Percentiles rank a stretch among this genome's conserved stretches.
phyloP scores from a whole-genome alignment of 2,888 invertebrate genomes.

The Pandemis heparana region DNA sequence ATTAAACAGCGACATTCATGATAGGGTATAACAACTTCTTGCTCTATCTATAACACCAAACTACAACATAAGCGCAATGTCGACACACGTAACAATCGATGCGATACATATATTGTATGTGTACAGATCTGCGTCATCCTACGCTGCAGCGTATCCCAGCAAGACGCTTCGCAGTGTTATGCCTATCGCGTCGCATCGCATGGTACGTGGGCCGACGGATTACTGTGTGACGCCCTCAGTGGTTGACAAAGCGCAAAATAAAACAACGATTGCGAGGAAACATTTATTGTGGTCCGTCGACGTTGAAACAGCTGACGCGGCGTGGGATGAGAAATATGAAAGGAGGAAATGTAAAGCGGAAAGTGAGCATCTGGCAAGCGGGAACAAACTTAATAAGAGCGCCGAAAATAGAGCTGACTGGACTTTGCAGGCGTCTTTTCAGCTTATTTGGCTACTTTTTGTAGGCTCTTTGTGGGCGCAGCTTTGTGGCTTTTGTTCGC shows the following conservation, averaged over 20 bases:
- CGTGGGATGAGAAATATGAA: conserved; percentile 64
- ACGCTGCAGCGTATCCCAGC: background rate
- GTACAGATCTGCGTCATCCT: background rate
- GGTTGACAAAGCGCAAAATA: conserved; percentile 74
- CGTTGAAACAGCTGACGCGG: conserved; percentile 62
- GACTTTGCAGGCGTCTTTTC: conserved; percentile 55
- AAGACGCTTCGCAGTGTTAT: background rate
- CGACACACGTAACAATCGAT: conserved; percentile 15
- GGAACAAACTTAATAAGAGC: conserved; percentile 65
- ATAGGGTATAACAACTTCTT: conserved; percentile 27
- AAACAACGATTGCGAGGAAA: conserved; percentile 77
- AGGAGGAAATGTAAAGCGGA: conserved; percentile 64
- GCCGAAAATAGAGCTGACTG: conserved; percentile 62
- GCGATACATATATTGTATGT: background rate
- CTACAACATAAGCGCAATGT: conserved; percentile 43
- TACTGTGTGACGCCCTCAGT: conserved; percentile 46
- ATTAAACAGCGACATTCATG: conserved; percentile 21
- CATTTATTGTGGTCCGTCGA: conserved; percentile 77
- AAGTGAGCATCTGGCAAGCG: conserved; percentile 61
- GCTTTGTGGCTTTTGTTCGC: conserved; percentile 47
- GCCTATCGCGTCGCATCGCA: conserved; percentile 49
- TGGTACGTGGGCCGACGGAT: conserved; percentile 60
- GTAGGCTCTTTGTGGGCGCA: conserved; percentile 51
- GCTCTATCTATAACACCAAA: conserved; percentile 28
- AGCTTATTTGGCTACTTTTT: conserved; percentile 58